Evolutionary conservation across 2,888 invertebrate genomes (phyloP).

Genomic region (Chrysodeixis includens): DNA sequence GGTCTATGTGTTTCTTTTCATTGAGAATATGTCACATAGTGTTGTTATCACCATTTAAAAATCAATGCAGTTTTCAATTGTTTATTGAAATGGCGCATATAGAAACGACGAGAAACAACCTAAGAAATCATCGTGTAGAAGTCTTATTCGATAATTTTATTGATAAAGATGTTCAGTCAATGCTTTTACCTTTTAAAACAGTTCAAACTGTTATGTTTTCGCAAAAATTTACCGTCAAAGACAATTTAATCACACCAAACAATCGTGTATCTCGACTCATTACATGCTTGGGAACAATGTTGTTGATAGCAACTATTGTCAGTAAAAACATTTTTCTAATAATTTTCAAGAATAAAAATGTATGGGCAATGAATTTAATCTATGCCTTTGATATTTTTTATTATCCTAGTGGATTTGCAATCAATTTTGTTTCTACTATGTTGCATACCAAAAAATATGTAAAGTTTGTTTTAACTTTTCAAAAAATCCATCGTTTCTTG

Average conservation of each 20-base stretch:
- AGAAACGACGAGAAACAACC: neutral
- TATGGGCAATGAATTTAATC: slow-evolving; percentile 17
- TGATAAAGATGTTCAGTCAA: slow-evolving; percentile 42
- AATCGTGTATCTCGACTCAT: slow-evolving; percentile 11
- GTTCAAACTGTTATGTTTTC: slow-evolving; percentile 34
- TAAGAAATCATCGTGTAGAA: neutral
- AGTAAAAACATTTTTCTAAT: neutral
- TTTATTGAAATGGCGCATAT: neutral
- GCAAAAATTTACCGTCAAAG: slow-evolving; percentile 44
- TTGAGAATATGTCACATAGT: no score
- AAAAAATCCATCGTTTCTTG: slow-evolving; percentile 30
- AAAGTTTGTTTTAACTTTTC: slow-evolving; percentile 36
- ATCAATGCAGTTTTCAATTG: neutral
- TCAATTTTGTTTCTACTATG: slow-evolving; percentile 15
- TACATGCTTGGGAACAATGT: slow-evolving; percentile 12
- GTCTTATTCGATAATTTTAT: slow-evolving; percentile 18
- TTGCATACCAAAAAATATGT: slow-evolving; percentile 21
- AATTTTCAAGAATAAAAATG: no score
- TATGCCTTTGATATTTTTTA: slow-evolving; percentile 17
- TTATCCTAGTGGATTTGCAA: slow-evolving; percentile 13
- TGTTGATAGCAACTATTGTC: neutral
- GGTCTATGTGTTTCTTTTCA: no score
- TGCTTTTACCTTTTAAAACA: slow-evolving; percentile 44
- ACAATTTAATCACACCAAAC: slow-evolving; percentile 44
- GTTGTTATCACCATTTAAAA: no score